These are phyloP conservation scores for Herpetotheres cachinnans DNA, from an alignment of 2,113 vertebrate genomes.

Conservation along the genomic window DNA sequence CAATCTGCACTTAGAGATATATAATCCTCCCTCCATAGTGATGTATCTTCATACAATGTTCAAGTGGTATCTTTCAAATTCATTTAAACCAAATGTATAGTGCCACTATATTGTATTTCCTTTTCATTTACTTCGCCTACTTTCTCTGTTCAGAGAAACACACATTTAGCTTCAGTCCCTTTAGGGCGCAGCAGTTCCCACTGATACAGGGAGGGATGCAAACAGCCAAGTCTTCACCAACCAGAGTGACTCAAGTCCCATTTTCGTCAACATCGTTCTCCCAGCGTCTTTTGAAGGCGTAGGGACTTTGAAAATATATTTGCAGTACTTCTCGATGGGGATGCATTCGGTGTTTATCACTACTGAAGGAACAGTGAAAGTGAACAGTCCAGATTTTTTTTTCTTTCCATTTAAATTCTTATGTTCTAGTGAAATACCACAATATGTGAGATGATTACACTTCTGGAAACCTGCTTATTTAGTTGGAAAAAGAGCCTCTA, in stretches of 20 bases:
- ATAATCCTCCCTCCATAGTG: not conserved
- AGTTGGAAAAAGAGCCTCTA: not conserved
- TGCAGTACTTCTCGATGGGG: not conserved
- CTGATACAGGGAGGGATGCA: not conserved
- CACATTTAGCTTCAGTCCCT: not conserved
- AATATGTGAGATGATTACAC: not conserved
- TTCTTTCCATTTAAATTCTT: not conserved
- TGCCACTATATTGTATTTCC: not conserved
- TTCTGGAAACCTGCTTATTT: not conserved
- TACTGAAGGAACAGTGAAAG: not conserved
- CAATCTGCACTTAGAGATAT: not conserved
- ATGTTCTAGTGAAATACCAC: not conserved
- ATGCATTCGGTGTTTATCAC: not conserved
- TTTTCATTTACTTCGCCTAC: not conserved
- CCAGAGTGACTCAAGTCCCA: not conserved
- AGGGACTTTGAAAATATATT: not conserved
- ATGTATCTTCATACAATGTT: not conserved
- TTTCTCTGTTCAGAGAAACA: not conserved
- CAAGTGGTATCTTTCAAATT: not conserved
- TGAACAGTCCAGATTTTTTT: not conserved
- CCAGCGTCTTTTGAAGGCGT: not conserved
- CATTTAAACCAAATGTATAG: not conserved
- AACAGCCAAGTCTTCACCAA: not conserved
- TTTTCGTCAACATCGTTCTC: not conserved
- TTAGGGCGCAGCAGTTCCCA: not conserved